These are phyloP conservation scores for Phataginus tetradactyla DNA, from an alignment of 2,797 vertebrate species.

Conservation along the genomic window DNA sequence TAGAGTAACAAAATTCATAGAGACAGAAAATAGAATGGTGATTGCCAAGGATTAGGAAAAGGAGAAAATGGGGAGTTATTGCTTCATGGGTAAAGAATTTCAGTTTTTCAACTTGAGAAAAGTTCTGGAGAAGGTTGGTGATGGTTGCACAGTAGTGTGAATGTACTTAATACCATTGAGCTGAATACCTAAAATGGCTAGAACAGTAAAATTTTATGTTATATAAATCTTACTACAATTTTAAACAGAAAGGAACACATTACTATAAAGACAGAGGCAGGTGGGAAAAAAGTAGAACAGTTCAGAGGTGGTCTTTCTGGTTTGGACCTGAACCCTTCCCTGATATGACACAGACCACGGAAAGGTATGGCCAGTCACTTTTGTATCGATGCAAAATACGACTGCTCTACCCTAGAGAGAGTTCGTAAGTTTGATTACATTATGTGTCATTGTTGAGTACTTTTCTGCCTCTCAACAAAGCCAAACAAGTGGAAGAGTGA, in stretches of 20 bases:
- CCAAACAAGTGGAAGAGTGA: background rate
- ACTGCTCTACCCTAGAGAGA: background rate
- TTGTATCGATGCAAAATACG: background rate
- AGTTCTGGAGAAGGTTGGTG: background rate
- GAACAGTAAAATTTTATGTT: background rate
- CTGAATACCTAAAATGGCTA: background rate
- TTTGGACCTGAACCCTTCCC: background rate
- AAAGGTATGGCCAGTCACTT: background rate
- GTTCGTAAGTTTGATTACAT: background rate
- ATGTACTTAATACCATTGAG: background rate
- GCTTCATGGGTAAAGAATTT: background rate
- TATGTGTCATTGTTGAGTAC: background rate
- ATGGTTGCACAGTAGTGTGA: background rate
- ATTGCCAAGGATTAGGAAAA: background rate
- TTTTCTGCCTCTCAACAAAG: background rate
- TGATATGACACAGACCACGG: background rate
- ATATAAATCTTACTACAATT: background rate
- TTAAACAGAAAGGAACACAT: background rate
- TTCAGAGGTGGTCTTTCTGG: background rate
- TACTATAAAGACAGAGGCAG: background rate
- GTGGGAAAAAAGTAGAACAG: background rate
- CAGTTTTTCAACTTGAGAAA: background rate
- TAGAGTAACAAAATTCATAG: background rate
- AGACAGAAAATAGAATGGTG: background rate
- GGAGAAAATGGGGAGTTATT: background rate